Evolutionary conservation across 2,888 invertebrate species (phyloP).

Genomic region (Drosophila bunnanda): DNA sequence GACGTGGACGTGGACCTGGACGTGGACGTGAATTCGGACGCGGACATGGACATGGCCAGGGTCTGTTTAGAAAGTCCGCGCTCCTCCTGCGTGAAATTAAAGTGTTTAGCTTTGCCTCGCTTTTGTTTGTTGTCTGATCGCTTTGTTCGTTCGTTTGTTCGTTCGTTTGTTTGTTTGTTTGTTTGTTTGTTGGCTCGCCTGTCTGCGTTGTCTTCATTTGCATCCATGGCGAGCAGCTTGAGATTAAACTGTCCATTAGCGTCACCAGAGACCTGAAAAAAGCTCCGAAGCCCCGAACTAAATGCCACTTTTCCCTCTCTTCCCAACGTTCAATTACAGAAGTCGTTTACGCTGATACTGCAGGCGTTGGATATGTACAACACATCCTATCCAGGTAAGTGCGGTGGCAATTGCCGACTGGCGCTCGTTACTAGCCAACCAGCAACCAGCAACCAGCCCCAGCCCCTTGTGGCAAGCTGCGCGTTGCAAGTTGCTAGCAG

Average conservation of each 20-base stretch:
- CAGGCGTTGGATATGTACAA: constrained; percentile 95
- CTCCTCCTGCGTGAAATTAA: constrained; percentile 51
- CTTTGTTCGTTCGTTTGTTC: constrained; percentile 48
- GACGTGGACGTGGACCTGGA: constrained; percentile 21
- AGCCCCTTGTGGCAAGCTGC: constrained; percentile 18
- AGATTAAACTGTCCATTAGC: constrained; percentile 81
- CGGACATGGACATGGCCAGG: constrained; percentile 28
- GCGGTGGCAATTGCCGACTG: constrained; percentile 72
- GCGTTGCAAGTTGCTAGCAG: constrained; percentile 34
- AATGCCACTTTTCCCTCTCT: constrained; percentile 33
- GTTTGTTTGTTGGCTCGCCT: constrained; percentile 49
- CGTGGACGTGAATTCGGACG: background rate
- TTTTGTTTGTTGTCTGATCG: constrained; percentile 45
- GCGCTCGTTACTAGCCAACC: constrained; percentile 32
- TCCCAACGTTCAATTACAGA: constrained; percentile 87
- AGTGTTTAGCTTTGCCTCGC: constrained; percentile 52
- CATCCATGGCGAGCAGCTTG: constrained; percentile 52
- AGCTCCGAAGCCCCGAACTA: constrained; percentile 32
- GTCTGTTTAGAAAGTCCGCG: constrained; percentile 39
- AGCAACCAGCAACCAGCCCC: background rate
- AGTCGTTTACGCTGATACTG: constrained; percentile 96
- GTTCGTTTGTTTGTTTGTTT: constrained; percentile 33
- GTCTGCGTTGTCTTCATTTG: constrained; percentile 68
- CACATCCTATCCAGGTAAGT: constrained; percentile 89
- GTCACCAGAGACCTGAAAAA: constrained; percentile 59